phyloP scores from a whole-genome alignment of 2,888 invertebrate genomes.

The Pharmacophagus antenor region DNA sequence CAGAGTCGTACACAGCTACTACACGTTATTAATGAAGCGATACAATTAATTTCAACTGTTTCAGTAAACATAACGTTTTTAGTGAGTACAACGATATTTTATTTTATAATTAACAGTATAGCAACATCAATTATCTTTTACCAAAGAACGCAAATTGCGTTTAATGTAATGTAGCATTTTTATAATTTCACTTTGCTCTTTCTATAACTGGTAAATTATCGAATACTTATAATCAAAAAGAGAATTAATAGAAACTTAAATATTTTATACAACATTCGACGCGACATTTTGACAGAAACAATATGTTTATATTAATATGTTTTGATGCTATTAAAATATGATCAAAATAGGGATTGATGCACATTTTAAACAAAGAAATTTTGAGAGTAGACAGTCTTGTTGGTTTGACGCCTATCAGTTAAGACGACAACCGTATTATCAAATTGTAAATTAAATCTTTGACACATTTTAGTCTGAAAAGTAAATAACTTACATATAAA shows the following conservation, averaged over 20 bases:
- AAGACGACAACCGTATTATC: conserved; percentile 17
- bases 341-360: conserved; percentile 39
- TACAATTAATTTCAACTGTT: neutral
- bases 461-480: too few relatives aligned
- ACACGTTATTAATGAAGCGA: neutral
- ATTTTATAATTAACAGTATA: neutral
- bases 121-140: neutral
- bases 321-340: conserved; percentile 35
- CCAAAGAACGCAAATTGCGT: neutral
- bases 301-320: too few relatives aligned
- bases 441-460: neutral
- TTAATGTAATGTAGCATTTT: neutral
- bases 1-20: conserved; percentile 2
- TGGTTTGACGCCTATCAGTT: conserved; percentile 12
- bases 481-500: too few relatives aligned
- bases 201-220: neutral
- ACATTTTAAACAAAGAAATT: conserved; percentile 16
- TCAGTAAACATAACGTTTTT: neutral
- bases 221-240: neutral
- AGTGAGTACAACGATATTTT: neutral
- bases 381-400: conserved; percentile 6
- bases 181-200: neutral
- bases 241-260: too few relatives aligned
- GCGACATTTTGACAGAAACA: neutral
- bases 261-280: neutral